Evolutionary conservation across 2,797 vertebrate species (phyloP).

Genomic region (Hippocampus kuda): DNA sequence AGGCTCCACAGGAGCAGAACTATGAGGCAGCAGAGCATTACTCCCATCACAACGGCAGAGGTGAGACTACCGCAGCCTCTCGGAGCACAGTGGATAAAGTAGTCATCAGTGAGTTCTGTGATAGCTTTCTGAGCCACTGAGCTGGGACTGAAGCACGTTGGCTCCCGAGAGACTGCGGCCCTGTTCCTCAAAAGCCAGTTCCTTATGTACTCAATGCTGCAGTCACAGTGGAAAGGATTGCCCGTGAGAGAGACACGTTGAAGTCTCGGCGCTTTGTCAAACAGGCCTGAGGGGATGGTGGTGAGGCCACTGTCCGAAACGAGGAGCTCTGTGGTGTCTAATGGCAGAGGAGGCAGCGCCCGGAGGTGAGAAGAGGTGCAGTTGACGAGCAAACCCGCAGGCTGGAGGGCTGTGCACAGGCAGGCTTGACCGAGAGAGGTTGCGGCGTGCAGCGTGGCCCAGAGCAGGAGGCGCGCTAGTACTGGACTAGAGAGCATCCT

Average conservation of each 20-base stretch:
- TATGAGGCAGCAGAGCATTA: slow-evolving; percentile 46
- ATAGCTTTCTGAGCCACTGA: slow-evolving; percentile 50
- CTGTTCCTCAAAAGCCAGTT: slow-evolving; percentile 65
- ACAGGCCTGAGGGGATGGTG: slow-evolving; percentile 56
- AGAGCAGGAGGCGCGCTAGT: slow-evolving; percentile 51
- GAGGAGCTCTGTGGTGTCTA: slow-evolving; percentile 56
- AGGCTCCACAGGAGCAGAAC: slow-evolving; percentile 58
- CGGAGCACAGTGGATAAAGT: slow-evolving; percentile 49
- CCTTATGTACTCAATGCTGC: slow-evolving; percentile 67
- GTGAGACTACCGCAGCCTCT: slow-evolving; percentile 22
- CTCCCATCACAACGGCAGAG: slow-evolving; percentile 25
- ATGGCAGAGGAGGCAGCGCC: slow-evolving; percentile 48
- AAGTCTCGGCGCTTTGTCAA: slow-evolving; percentile 60
- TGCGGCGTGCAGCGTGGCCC: slow-evolving; percentile 27
- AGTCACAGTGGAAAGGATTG: slow-evolving; percentile 76
- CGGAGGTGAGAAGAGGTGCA: slow-evolving; percentile 59
- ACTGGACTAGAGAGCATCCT: slow-evolving; percentile 59
- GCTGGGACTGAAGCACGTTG: slow-evolving; percentile 59
- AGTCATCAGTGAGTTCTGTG: slow-evolving; percentile 44
- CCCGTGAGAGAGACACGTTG: slow-evolving; percentile 55
- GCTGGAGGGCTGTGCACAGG: slow-evolving; percentile 33
- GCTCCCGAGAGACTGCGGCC: slow-evolving; percentile 19
- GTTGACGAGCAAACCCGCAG: slow-evolving; percentile 50
- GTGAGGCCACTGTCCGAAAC: slow-evolving; percentile 61
- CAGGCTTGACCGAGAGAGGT: slow-evolving; percentile 34